Base-by-base conservation (phyloP, 2,113 vertebrate genomes). In the Urocitellus parryii region DNA sequence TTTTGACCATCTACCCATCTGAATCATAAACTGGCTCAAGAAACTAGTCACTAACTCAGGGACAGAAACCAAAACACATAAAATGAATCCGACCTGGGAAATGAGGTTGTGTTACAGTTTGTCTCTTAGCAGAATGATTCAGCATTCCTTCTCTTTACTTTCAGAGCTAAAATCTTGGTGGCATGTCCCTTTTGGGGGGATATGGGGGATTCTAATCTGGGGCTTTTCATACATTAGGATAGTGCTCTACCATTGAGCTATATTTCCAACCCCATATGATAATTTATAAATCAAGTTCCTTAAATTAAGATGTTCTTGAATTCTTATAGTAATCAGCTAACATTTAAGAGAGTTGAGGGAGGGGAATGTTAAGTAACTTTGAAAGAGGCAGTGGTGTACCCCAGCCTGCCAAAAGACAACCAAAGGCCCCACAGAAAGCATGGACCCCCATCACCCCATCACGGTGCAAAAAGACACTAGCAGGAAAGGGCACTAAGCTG, bases 71-170 rank as follows among this genome's bases (percentile, higher is more conserved):
- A 76, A 93, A 39, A 77, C 77, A 32, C 5, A 89, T 84, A 88
- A 72, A 85, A 83, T 63, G 85, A 77, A 32, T 56, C 70, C 85
- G 92, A 93, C 95, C 72, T 63, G 76, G 87, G 87, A 97, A 90
- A 42, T 73, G 68, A 37, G 79, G 18, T 51, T 93, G n/a, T 82
- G 83, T 67, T 48, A 53, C n/a, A 78, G 37, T 88, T 63, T 48
- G 85, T 86, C 34, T 84, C 79, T 89, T n/a, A 56, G 73, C 90
- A 92, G 87, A 48, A 92, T 98, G 97, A 98, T 92, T 97, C 97
- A 97, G 97, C 97, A 97, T 92, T 95, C 77, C 82, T 96, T 72
- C 48, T 22, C 82, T 91, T 91, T 88, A 37, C 79, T 95, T 86
- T 87, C 42, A 16, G 95, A 97, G 72, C 53, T 68, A 45, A 68